Evolutionary conservation across 2,888 invertebrate species (phyloP).

Genomic region (Phaedon cochleariae): DNA sequence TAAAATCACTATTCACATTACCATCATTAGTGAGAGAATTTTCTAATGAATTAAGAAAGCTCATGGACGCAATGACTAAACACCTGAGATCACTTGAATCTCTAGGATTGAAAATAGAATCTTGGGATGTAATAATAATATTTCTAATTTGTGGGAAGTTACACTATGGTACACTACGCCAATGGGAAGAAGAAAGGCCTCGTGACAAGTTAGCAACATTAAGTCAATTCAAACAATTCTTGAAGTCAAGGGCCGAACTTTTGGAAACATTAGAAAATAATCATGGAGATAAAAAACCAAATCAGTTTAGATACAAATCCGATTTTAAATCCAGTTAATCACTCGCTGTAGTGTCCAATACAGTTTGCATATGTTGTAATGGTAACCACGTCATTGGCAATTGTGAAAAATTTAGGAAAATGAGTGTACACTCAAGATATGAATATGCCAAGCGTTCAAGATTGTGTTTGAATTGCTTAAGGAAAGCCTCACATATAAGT

Average conservation of each 20-base stretch:
- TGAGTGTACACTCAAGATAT: slow-evolving; percentile 2
- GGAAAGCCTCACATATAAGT: background rate
- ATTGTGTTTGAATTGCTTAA: slow-evolving; percentile 12
- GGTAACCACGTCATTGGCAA: slow-evolving; percentile 1
- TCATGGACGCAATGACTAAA: slow-evolving; percentile 24
- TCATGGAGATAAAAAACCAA: background rate
- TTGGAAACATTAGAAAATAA: slow-evolving; percentile 13
- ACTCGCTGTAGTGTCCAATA: background rate
- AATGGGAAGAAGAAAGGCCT: slow-evolving; percentile 22
- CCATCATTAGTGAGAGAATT: slow-evolving; percentile 19
- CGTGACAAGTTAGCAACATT: background rate
- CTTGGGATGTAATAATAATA: slow-evolving; percentile 35
- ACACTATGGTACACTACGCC: background rate
- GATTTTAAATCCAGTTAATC: background rate
- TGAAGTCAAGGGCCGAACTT: slow-evolving; percentile 5
- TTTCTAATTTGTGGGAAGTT: slow-evolving; percentile 24
- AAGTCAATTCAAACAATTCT: no score
- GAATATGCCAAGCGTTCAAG: background rate
- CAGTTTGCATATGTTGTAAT: background rate
- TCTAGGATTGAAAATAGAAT: slow-evolving; percentile 27
- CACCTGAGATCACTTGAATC: slow-evolving; percentile 26
- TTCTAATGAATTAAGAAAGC: slow-evolving; percentile 9
- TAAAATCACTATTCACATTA: slow-evolving; percentile 28
- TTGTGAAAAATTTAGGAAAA: slow-evolving; percentile 8
- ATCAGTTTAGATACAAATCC: background rate